Evolutionary conservation across 2,888 invertebrate genomes (phyloP), one percentile per base, ranked within the genome.

Genomic region (Helobdella robusta): DNA sequence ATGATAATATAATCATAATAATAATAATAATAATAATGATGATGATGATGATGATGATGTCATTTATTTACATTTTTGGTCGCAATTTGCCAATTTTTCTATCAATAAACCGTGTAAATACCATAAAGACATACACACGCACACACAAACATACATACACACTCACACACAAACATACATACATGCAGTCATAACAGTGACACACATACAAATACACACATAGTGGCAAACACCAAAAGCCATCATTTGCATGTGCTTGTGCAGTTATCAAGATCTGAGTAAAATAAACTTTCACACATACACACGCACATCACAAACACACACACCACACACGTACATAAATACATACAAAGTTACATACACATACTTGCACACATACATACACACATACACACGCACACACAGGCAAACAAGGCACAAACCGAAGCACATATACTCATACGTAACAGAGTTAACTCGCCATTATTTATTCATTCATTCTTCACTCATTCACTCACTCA

Each of bases 121-220:
- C 4, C 46, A 58, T 5, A 4, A 30, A 58, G 11, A 32, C 58
- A 58, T 34, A 4, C 58, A 58, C 58, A 32, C 58, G 34, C 58
- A 4, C 58, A 58, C 30, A 32, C 58, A 58, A 30, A 32, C 58
- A 58, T 5, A 4, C 58, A 58, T 2, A 4, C 30, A 32, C 34
- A 32, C 30, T 32, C 30, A 4, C 58, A 58, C 3, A 1, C 54
- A 54, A n/a, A 20, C 54, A 54, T 4, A 2, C 54, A 54, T 5
- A 2, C 54, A 54, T 18, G 4, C 54, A 54, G 15, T 2, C 23
- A 40, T 40, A 40, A 40, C 11, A 40, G 11, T 15, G n/a, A n/a
- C 11, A 40, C 44, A 40, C 44, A 40, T 40, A 40, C 44, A 15
- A 15, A 40, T n/a, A 40, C 44, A 40, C 15, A 40, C 11, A 40